Conservation (phyloP, 2,113 vertebrate species). For the Dasyurus viverrinus region DNA sequence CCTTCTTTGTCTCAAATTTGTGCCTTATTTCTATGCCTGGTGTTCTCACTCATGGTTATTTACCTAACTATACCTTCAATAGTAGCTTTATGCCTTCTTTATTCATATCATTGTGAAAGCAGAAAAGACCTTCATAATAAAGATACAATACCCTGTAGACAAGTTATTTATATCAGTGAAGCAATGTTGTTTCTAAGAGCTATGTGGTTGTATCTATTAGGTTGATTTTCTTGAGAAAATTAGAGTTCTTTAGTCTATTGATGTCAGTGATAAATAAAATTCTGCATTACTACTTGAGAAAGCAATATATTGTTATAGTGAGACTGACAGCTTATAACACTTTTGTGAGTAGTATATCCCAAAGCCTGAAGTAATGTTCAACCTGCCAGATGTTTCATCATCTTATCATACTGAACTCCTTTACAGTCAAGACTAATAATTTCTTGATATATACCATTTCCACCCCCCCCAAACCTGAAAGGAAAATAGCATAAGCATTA, state of each 20-base stretch:
- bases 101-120: constrained; percentile 15
- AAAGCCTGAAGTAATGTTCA: constrained; percentile 40
- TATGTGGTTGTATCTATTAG: neutral
- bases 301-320: neutral
- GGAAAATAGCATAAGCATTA: neutral
- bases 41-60: neutral
- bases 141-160: neutral
- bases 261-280: neutral
- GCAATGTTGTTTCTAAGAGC: neutral
- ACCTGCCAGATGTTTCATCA: constrained; percentile 39
- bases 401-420: constrained; percentile 3
- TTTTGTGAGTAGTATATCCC: constrained; percentile 11
- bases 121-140: neutral
- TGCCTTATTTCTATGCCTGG: neutral
- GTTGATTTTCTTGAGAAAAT: neutral
- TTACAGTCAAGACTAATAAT: neutral
- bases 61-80: neutral
- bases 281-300: neutral
- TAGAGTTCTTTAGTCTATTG: neutral
- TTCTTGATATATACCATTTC: neutral
- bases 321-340: neutral
- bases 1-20: neutral
- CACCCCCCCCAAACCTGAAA: neutral
- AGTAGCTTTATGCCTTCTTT: neutral
- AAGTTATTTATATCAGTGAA: neutral